Evolutionary conservation across 2,888 invertebrate species (phyloP), one percentile per base, ranked within the genome.

Genomic region (Shargacucullia verbasci): DNA sequence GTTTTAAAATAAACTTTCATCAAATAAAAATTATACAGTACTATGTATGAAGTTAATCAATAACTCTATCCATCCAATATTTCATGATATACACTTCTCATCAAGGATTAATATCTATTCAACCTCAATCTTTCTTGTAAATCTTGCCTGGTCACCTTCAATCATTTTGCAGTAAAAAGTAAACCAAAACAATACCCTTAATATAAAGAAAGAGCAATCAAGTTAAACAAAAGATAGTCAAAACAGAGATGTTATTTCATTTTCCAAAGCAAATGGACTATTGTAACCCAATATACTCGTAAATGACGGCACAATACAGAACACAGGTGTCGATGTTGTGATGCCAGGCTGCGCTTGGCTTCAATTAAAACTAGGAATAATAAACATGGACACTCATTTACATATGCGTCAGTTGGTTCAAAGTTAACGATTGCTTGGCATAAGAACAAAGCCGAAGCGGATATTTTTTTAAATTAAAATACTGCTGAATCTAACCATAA

Each of bases 281-380:
- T 48, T 57, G 70, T 47, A 72, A 77, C 62, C 43, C 29, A 67
- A 75, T 67, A 67, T 63, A 58, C 49, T 60, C 59, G 41, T 63
- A 61, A 76, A 61, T 47, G 68, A 59, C 47, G 53, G 60, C 29
- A 59, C 53, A 61, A 61, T 63, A 47, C 59, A 54, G 69, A 44
- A 57, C 68, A 77, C 86, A 88, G 89, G 88, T 89, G 89, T 76
- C 62, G 52, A 43, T 88, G 86, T 88, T 89, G 83, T 86, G 66
- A 70, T 53, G 39, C 78, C 79, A 62, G 56, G 72, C 70, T 63
- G 65, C 80, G 83, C 84, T 80, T 56, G 78, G 78, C 82, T 85
- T 84, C 88, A 88, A 88, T 87, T 87, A 89, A 87, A 87, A 82
- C 87, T 83, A 82, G 83, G 61, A 87, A 86, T 82, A 89, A 89